Evolutionary conservation across 2,113 vertebrate genomes (phyloP), one percentile per base, ranked within the genome.

Genomic region (Mungos mungo): DNA sequence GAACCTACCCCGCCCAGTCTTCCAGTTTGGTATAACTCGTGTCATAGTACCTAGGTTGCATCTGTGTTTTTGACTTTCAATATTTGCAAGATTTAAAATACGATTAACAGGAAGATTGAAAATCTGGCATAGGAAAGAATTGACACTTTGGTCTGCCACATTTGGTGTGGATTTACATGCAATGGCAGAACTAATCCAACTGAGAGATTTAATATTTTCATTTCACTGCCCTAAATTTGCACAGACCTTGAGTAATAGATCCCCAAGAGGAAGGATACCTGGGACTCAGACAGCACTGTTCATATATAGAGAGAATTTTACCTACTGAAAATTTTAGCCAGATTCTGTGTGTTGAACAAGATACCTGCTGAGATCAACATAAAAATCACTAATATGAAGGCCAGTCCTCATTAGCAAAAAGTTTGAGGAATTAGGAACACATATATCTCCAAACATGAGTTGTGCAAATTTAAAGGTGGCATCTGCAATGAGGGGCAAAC

Each of bases 121-220:
- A 97, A 79, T 94, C 23, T 50, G 38, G 88, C 52, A 69, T 23
- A 12, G 38, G 60, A 72, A 93, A 90, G 35, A 88, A 72, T 82
- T 95, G 79, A 57, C 12, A 88, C 33, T 25, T 96, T 63, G 45
- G 57, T 92, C 93, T 86, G 84, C n/a, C 27, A 33, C 45, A 15
- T 93, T 97, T 79, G 29, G 65, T 74, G 29, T 95, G 81, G 88
- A 87, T 97, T 93, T 96, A 47, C 38, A 23, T 54, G 41, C 45
- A 90, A 47, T 7, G 95, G 85, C 74, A 69, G 76, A 96, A 82
- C 60, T 90, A 81, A 88, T 79, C 82, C 86, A 95, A 45, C 18
- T n/a, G 88, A 95, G 16, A 50, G 65, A 63, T 96, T 97, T 98
- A 68, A 27, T 88, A 77, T 41, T 95, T 95, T 96, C 35, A 85